These are phyloP conservation scores for Cynopterus sphinx DNA, from an alignment of 2,797 vertebrate species.

Conservation along the genomic window DNA sequence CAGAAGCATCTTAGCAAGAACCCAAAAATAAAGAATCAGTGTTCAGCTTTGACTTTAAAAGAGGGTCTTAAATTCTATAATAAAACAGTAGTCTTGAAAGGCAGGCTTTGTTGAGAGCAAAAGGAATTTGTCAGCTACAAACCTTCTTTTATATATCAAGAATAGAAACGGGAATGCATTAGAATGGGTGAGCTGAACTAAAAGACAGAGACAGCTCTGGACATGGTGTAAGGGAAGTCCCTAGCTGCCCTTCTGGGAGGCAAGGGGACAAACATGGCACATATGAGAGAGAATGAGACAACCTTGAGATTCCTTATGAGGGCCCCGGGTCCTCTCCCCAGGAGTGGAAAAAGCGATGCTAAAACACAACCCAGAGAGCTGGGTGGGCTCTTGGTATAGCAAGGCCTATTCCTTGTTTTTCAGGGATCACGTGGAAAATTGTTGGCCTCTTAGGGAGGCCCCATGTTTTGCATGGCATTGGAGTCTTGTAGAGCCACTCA, in stretches of 20 bases:
- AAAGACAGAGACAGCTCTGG: background rate
- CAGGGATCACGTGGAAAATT: background rate
- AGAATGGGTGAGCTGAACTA: background rate
- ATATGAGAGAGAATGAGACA: background rate
- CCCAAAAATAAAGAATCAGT: background rate
- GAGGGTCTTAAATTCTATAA: background rate
- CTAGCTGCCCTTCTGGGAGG: background rate
- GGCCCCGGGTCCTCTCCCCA: background rate
- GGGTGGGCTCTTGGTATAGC: too few species aligned
- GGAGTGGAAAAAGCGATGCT: background rate
- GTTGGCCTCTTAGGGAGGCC: background rate
- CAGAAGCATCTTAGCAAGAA: background rate
- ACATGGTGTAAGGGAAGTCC: background rate
- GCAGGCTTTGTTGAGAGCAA: background rate
- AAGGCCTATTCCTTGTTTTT: background rate
- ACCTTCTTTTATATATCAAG: background rate
- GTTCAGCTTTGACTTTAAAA: slow-evolving; percentile 14
- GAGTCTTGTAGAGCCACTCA: background rate
- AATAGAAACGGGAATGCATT: background rate
- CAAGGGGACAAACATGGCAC: background rate
- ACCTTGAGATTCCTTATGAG: background rate
- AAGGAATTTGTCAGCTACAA: background rate
- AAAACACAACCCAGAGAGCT: background rate
- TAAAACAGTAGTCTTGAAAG: background rate
- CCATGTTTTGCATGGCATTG: background rate